Conservation (phyloP, 1,140 invertebrate genomes). For the Aphelenchoides avenae region DNA sequence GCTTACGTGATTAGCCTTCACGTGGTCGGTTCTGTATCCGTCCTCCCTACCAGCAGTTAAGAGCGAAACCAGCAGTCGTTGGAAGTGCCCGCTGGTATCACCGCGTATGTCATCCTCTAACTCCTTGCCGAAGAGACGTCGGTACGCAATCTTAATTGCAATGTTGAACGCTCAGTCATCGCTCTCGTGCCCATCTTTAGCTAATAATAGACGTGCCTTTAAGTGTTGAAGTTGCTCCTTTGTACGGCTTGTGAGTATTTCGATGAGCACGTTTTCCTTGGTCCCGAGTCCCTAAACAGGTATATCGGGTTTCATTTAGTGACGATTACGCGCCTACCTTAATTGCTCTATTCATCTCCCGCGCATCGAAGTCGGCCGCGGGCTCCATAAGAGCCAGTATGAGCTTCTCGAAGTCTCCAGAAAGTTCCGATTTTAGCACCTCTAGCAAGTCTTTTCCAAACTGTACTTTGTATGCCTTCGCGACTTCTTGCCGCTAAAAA, state of each 20-base stretch:
- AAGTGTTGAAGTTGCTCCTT: too few relatives aligned
- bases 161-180: too few relatives aligned
- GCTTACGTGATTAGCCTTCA: conserved; percentile 42
- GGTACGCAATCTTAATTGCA: conserved; percentile 60
- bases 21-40: conserved; percentile 45
- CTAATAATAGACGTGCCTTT: too few relatives aligned
- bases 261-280: conserved; percentile 62
- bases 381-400: conserved; percentile 81
- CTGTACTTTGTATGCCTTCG: conserved; percentile 85
- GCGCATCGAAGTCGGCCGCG: too few relatives aligned
- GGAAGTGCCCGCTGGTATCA: conserved; percentile 88
- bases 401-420: conserved; percentile 82
- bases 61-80: conserved; percentile 74
- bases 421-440: conserved; percentile 81
- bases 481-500: too few relatives aligned
- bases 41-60: conserved; percentile 59
- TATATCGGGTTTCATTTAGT: too few relatives aligned
- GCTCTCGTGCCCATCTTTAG: too few relatives aligned
- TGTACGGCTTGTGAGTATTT: too few relatives aligned
- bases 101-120: conserved; percentile 81
- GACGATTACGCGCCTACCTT: too few relatives aligned
- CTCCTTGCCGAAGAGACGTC: conserved; percentile 74
- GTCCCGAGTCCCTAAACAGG: conserved; percentile 65
- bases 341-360: conserved; percentile 79
- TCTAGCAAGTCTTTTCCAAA: conserved; percentile 87